Conservation (phyloP, 2,888 invertebrate genomes). For the Anoncus sp. region DNA sequence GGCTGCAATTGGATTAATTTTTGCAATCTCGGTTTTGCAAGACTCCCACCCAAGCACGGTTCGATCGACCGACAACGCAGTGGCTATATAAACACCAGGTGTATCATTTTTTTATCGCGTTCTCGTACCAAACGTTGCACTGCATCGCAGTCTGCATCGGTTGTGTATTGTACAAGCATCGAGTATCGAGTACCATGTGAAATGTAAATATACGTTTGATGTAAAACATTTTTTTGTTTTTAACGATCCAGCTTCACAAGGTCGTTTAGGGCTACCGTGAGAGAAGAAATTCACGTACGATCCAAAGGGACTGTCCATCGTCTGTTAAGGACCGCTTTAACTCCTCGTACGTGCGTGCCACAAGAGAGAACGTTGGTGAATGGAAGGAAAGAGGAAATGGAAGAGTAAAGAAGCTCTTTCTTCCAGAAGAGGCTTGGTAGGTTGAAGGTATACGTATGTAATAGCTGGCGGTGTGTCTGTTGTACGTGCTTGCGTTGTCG, state of each 20-base stretch:
- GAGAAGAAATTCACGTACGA: slow-evolving; percentile 37
- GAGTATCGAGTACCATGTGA: slow-evolving; percentile 10
- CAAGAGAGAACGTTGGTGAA: slow-evolving; percentile 32
- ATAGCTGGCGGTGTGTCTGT: slow-evolving; percentile 41
- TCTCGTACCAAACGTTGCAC: background rate
- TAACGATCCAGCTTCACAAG: slow-evolving; percentile 6
- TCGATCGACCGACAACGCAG: slow-evolving; percentile 22
- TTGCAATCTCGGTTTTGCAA: slow-evolving; percentile 54
- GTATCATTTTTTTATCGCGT: slow-evolving; percentile 17
- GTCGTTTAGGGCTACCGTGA: slow-evolving; percentile 1
- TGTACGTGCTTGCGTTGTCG: slow-evolving; percentile 55
- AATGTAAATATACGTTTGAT: slow-evolving; percentile 4
- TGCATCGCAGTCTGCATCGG: background rate
- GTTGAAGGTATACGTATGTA: slow-evolving; percentile 42
- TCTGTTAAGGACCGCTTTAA: slow-evolving; percentile 64
- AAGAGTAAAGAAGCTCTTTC: slow-evolving; percentile 48
- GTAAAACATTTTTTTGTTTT: slow-evolving; percentile 1
- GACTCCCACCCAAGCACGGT: slow-evolving; percentile 3
- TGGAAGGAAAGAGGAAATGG: slow-evolving; percentile 31
- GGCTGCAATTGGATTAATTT: slow-evolving; percentile 72
- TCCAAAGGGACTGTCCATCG: slow-evolving; percentile 56
- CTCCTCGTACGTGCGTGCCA: slow-evolving; percentile 53
- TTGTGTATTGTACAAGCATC: slow-evolving; percentile 6
- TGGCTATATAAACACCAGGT: slow-evolving; percentile 19
- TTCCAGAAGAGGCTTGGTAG: slow-evolving; percentile 32